phyloP scores from a whole-genome alignment of 2,113 vertebrate genomes.

The Pelodiscus sinensis region DNA sequence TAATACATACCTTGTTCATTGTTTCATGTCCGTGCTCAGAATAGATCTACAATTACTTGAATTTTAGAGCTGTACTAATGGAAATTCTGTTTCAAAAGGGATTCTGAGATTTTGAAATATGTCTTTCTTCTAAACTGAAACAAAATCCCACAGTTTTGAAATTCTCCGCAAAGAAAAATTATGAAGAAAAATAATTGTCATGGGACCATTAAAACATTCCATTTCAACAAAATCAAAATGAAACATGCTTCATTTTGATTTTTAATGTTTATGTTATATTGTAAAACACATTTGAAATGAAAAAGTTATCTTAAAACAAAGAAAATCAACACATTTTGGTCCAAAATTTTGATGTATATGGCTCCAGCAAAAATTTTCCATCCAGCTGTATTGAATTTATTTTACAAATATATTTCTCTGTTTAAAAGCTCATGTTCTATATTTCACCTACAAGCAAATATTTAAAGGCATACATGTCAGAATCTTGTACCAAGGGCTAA shows the following conservation, averaged over 20 bases:
- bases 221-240: slow-evolving; percentile 49
- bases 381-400: not conserved
- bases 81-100: slow-evolving; percentile 60
- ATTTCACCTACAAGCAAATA: not conserved
- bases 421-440: not conserved
- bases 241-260: slow-evolving; percentile 38
- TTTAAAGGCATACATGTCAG: not conserved
- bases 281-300: not conserved
- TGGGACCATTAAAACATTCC: slow-evolving; percentile 47
- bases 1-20: not conserved
- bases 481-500: too few relatives aligned
- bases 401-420: not conserved
- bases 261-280: slow-evolving; percentile 32
- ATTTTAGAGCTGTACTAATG: slow-evolving; percentile 64
- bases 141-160: slow-evolving; percentile 48
- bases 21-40: not conserved
- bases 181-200: slow-evolving; percentile 55
- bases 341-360: not conserved
- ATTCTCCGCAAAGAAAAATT: slow-evolving; percentile 54
- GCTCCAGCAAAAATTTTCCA: not conserved
- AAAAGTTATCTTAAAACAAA: not conserved
- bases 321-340: not conserved
- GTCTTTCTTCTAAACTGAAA: slow-evolving; percentile 45
- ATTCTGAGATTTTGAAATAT: slow-evolving; percentile 64
- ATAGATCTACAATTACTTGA: slow-evolving; percentile 45